A percentile compares a stretch with the other conserved stretches of the same genome.
phyloP scores from a whole-genome alignment of 2,797 vertebrate species.

The Typhlichthys eigenmanni region DNA sequence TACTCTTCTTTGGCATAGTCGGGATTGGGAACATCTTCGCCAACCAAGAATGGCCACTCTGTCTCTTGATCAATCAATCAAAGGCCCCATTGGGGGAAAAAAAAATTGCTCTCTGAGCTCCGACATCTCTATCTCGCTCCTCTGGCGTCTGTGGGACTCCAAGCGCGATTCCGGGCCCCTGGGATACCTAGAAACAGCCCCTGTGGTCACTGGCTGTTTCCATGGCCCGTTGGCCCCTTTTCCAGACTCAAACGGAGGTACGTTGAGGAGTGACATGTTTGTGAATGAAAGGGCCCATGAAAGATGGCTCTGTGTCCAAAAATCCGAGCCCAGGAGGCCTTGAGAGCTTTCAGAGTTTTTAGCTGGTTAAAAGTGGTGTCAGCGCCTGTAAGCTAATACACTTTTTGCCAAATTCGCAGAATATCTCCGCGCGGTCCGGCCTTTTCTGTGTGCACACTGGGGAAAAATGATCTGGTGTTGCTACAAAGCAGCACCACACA shows the following conservation, averaged over 20 bases:
- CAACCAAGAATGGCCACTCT: constrained; percentile 61
- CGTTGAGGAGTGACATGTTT: constrained; percentile 55
- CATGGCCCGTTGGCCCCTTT: constrained; percentile 48
- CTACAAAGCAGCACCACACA: too few species aligned
- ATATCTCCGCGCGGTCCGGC: constrained; percentile 21
- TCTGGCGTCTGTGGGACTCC: constrained; percentile 51
- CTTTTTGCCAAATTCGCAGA: too few species aligned
- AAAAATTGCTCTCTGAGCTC: constrained; percentile 31
- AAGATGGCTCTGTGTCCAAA: constrained; percentile 69
- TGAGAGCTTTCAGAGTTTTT: constrained; percentile 41
- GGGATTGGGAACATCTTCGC: constrained; percentile 55
- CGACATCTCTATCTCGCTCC: constrained; percentile 29
- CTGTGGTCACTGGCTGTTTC: constrained; percentile 66
- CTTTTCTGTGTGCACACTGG: constrained; percentile 9
- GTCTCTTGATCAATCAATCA: constrained; percentile 64
- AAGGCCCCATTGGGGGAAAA: constrained; percentile 42
- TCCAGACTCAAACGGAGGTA: constrained; percentile 58
- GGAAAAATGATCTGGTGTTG: background rate
- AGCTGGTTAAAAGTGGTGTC: too few species aligned
- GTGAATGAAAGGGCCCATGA: constrained; percentile 49
- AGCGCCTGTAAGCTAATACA: too few species aligned
- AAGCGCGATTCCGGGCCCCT: constrained; percentile 57
- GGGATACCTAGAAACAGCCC: constrained; percentile 63
- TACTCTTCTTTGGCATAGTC: constrained; percentile 28
- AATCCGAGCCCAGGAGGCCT: constrained; percentile 26